Conservation (phyloP, 1,140 invertebrate species). For the Rhopalosiphum maidis region DNA sequence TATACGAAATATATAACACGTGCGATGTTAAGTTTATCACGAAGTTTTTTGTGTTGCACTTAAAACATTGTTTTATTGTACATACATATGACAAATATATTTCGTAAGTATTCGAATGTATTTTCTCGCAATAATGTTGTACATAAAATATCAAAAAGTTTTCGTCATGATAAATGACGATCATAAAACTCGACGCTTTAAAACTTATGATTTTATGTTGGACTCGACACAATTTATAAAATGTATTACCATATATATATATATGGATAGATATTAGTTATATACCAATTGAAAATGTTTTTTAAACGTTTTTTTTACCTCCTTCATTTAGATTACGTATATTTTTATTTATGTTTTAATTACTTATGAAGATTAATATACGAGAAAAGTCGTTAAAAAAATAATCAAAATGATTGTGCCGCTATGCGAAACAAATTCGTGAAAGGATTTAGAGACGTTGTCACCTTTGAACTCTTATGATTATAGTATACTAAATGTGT, state of each 20-base stretch:
- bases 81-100: neutral
- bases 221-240: slow-evolving; percentile 9
- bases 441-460: neutral
- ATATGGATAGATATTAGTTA: neutral
- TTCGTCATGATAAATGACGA: slow-evolving; percentile 12
- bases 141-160: slow-evolving; percentile 40
- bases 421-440: neutral
- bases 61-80: neutral
- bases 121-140: slow-evolving; percentile 1
- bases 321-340: neutral
- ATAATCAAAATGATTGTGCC: neutral
- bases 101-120: slow-evolving; percentile 21
- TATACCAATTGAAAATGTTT: neutral
- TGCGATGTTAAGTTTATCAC: neutral
- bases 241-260: slow-evolving; percentile 10
- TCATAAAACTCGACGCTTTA: slow-evolving; percentile 31
- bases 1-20: neutral
- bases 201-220: slow-evolving; percentile 27
- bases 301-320: neutral
- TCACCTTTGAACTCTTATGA: neutral
- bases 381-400: neutral
- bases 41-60: neutral
- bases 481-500: neutral
- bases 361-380: neutral
- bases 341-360: neutral